Percentiles rank a stretch among this genome's conserved stretches.
Evolutionary conservation across 2,113 vertebrate species (phyloP).

Genomic region (Fregetta grallaria): DNA sequence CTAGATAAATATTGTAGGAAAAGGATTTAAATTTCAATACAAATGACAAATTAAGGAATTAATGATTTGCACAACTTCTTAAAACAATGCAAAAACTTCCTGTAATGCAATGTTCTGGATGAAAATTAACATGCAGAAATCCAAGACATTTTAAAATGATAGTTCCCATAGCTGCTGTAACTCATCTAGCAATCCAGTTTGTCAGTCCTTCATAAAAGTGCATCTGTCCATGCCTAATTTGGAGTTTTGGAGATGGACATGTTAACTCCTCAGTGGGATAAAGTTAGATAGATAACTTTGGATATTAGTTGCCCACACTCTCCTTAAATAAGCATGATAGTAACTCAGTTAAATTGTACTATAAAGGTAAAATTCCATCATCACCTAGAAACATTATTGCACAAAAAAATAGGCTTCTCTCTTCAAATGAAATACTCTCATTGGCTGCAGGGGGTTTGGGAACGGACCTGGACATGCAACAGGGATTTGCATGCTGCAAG

Average conservation of each 20-base stretch:
- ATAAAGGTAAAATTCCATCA: not conserved
- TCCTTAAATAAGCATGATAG: not conserved
- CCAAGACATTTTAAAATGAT: not conserved
- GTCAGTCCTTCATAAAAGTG: not conserved
- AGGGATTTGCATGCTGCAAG: not conserved
- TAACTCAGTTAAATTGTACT: not conserved
- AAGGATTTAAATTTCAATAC: not conserved
- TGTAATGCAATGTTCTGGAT: not conserved
- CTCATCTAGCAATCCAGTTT: not conserved
- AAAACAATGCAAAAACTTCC: not conserved
- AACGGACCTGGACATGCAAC: not conserved
- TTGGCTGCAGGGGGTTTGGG: not conserved
- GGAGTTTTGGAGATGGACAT: not conserved
- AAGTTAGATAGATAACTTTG: not conserved
- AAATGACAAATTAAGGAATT: slow-evolving; percentile 19
- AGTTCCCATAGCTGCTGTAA: slow-evolving; percentile 39
- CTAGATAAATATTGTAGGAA: not conserved
- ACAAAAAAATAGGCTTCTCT: not conserved
- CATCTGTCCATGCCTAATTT: not conserved
- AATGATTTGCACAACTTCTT: not conserved
- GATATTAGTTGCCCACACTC: not conserved
- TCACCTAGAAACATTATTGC: not conserved
- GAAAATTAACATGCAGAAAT: not conserved
- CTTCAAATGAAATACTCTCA: not conserved
- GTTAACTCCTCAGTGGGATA: not conserved